Evolutionary conservation across 1,140 invertebrate genomes (phyloP).

Genomic region (Paraescarpia echinospica): DNA sequence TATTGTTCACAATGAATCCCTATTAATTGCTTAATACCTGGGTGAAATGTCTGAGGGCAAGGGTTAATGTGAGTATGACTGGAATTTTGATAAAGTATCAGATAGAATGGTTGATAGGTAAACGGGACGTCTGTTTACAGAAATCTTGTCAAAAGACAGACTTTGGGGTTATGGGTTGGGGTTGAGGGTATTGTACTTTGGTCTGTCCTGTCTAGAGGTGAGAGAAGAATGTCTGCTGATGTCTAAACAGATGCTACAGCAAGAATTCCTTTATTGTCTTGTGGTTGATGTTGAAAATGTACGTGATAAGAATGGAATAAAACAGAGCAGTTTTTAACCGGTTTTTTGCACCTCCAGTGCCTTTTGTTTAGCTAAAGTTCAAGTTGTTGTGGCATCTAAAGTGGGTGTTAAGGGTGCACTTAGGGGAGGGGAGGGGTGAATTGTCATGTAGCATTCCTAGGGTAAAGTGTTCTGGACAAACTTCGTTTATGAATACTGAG

Average conservation of each 20-base stretch:
- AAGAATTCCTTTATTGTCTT: not conserved
- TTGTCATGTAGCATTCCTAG: too few species aligned
- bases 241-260: not conserved
- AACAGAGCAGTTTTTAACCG: not conserved
- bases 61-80: not conserved
- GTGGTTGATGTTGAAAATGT: not conserved
- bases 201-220: not conserved
- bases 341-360: not conserved
- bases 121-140: not conserved
- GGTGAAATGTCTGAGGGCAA: not conserved
- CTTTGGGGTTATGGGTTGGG: not conserved
- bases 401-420: not conserved
- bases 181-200: not conserved
- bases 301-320: not conserved
- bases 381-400: not conserved
- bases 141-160: not conserved
- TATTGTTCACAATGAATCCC: not conserved
- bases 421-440: too few species aligned
- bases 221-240: not conserved
- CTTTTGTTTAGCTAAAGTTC: not conserved
- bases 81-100: not conserved
- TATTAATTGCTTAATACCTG: not conserved
- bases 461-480: too few species aligned
- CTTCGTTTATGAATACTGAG: too few species aligned
- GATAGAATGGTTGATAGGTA: not conserved